Base-by-base conservation (phyloP, 2,113 vertebrate genomes). In the Hemiprocne comata region DNA sequence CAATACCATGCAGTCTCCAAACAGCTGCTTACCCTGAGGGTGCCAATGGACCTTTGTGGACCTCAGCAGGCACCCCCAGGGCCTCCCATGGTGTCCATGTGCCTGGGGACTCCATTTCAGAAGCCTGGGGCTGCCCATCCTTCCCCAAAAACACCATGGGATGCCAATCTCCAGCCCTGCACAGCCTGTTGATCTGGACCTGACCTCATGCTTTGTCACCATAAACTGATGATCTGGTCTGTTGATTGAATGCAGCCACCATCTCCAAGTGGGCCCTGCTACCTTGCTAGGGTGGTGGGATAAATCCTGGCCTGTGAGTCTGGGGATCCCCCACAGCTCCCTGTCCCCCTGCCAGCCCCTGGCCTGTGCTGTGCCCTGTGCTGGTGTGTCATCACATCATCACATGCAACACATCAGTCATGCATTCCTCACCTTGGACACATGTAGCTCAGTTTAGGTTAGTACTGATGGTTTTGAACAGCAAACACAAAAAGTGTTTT, bases 381-480 rank as follows among this genome's bases (percentile, higher is more conserved):
- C 40, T 5, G 12, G 25, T 42, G n/a, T 55, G 19, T 65, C n/a
- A n/a, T n/a, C n/a, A n/a, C n/a, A n/a, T n/a, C n/a, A n/a, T n/a
- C n/a, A n/a, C n/a, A n/a, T n/a, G n/a, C n/a, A n/a, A 53, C 34
- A 6, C 0, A 0, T 25, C 31, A 13, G 15, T 23, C 55, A 55
- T 7, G 20, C 51, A 54, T 44, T 73, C 58, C 76, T 79, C 67
- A 13, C 15, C 10, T 10, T 12, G 18, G 25, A 67, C 28, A 5
- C 54, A 54, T 70, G 19, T 12, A 19, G 1, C 40, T 83, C 29
- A 7, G 24, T 15, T 60, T 46, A 57, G 34, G 11, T 48, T 24
- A n/a, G 25, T 34, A 9, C 53, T 8, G 46, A 36, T 17, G 31
- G 4, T 9, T 87, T 48, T 42, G n/a, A 57, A 50, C 7, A 64